These are phyloP conservation scores for Leptocoma aspasia DNA, from an alignment of 2,113 vertebrate species.

Conservation along the genomic window DNA sequence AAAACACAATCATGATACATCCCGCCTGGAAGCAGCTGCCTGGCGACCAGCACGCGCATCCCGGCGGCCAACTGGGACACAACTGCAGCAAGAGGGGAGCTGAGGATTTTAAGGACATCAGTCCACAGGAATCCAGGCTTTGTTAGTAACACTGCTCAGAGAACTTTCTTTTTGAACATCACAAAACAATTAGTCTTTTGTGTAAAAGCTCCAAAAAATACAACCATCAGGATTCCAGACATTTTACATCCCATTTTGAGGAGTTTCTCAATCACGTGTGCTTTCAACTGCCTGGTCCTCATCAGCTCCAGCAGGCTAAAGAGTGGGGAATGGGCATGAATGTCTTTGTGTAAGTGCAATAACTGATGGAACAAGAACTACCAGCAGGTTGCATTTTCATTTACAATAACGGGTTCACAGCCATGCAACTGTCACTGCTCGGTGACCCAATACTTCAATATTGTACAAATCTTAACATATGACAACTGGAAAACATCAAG, in stretches of 20 bases:
- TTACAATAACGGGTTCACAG: neutral
- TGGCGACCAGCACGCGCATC: neutral
- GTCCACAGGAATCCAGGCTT: conserved; percentile 17
- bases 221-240: neutral
- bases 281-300: neutral
- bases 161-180: neutral
- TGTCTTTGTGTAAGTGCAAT: neutral
- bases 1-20: neutral
- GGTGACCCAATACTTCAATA: neutral
- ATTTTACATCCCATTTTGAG: neutral
- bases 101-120: conserved; percentile 29
- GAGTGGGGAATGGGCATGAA: neutral
- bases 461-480: neutral
- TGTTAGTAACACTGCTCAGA: neutral
- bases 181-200: neutral
- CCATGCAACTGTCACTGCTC: neutral
- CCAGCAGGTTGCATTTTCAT: neutral
- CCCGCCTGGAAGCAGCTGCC: neutral
- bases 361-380: neutral
- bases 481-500: neutral
- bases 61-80: neutral
- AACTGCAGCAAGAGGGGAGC: neutral
- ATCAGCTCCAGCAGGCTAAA: neutral
- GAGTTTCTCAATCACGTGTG: neutral
- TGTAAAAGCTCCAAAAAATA: neutral